Base-by-base conservation (phyloP, 2,797 vertebrate genomes). In the Chromobotia macracanthus region DNA sequence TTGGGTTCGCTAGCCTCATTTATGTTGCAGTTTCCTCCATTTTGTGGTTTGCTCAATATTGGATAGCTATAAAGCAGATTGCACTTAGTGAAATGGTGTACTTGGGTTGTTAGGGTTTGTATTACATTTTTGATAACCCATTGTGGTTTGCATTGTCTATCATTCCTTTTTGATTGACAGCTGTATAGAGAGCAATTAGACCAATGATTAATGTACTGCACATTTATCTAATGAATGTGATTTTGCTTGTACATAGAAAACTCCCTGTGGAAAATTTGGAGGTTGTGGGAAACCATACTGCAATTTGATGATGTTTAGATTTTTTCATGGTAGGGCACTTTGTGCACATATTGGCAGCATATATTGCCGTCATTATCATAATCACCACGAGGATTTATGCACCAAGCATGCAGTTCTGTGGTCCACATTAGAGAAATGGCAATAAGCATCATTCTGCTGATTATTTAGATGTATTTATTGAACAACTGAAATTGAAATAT, bases 161-260 rank as follows among this genome's bases (percentile, higher is more conserved):
- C 12, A 65, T 63, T 50, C 50, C 56, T 21, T 71, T 53, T 72
- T 77, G 80, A 85, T 65, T 70, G 80, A 73, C 69, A 74, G 76
- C 69, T 86, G 73, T 53, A 63, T 67, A 65, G 28, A 76, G 63
- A 15, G 60, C 81, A 80, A 72, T 82, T 83, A 78, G 23, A 75
- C 28, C 28, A n/a, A 16, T 82, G 76, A 83, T 83, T 80, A 73
- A 38, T 83, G 69, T 80, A 73, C 28, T 83, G 69, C 66, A 77
- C 35, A 66, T 85, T 1, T 28, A 28, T 4, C 28, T 28, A 28
- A 66, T 58, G 23, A 55, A 76, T 79, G 46, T 80, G 25, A 28
- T 28, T 28, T 28, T 28, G 4, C 58, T 31, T 56, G 63, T 15
- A 55, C 46, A 72, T 28, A 28, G 28, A 28, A 28, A 28, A 4